Base-by-base conservation (phyloP, 2,888 invertebrate species). In the Papilio elwesi region DNA sequence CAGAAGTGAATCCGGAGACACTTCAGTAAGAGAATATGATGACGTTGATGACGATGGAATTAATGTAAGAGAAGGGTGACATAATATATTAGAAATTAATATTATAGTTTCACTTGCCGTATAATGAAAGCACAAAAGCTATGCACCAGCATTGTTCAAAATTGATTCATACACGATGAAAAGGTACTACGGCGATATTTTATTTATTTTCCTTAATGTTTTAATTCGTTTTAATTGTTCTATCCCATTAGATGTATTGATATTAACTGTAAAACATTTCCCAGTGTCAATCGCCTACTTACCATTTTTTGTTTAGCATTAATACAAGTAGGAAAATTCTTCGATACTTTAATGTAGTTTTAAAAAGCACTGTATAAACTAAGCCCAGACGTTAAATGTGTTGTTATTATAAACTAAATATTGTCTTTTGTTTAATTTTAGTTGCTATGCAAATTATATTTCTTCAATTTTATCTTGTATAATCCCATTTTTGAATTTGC, bases 331-430 rank as follows among this genome's bases (percentile, higher is more conserved):
- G 26, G 26, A 4, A 26, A 26, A 26, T 26, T 43, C 26, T 59
- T 13, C 16, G 47, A 48, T 64, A 53, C 15, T 63, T 51, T 15
- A 26, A 71, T 10, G 38, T 71, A 71, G 52, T 67, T 52, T 62
- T 66, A 71, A 66, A 59, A 66, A 36, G 66, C 66, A 71, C 71
- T 59, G 57, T 52, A 67, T 12, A 67, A 59, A 57, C 52, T 62
- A 52, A 68, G 63, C 48, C 53, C 38, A 16, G 53, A 16, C 26
- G 64, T 57, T 53, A 15, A 51, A 26, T 26, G 1, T 26, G 26
- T 26, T 26, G 4, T 26, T 4, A 4, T 26, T 26, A 26, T 26
- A 26, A 26, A 26, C 2, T 26, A 26, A 26, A 26, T 26, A 26
- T 26, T 26, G 26, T 26, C 26, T 26, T 2, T 26, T 26, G 4